These are phyloP conservation scores for Acleris sparsana DNA, from an alignment of 2,888 invertebrate species.

Conservation along the genomic window DNA sequence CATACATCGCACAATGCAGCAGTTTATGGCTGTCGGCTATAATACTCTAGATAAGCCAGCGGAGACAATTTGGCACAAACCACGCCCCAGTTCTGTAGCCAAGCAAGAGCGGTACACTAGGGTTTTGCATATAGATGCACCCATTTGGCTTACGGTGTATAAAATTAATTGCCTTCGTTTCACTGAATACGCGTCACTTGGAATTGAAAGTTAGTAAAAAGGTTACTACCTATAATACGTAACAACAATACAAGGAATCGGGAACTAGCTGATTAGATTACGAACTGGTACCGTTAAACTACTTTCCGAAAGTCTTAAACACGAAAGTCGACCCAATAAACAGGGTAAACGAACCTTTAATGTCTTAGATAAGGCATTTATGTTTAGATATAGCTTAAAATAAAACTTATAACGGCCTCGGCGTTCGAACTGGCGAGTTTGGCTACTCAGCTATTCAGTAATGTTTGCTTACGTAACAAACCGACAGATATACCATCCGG, in stretches of 20 bases:
- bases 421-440: not conserved
- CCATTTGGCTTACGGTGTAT: conserved; percentile 78
- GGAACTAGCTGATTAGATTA: not conserved
- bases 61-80: conserved; percentile 82
- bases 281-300: not conserved
- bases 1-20: conserved; percentile 69
- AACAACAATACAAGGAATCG: not conserved
- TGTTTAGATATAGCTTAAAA: conserved; percentile 21
- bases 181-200: conserved; percentile 65
- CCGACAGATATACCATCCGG: too few species aligned
- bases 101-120: conserved; percentile 71
- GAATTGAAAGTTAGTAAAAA: conserved; percentile 47
- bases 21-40: conserved; percentile 75
- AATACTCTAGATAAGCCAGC: conserved; percentile 81
- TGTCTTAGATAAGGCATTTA: conserved; percentile 15
- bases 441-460: not conserved
- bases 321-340: conserved; percentile 11
- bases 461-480: not conserved
- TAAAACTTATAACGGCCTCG: conserved; percentile 22
- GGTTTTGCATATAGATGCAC: conserved; percentile 81
- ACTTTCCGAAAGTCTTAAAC: conserved; percentile 9
- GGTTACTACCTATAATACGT: not conserved
- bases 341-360: conserved; percentile 26
- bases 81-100: conserved; percentile 75
- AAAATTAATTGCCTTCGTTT: conserved; percentile 76